Conservation (phyloP, 2,888 invertebrate species). For the Drosophila leonis region DNA sequence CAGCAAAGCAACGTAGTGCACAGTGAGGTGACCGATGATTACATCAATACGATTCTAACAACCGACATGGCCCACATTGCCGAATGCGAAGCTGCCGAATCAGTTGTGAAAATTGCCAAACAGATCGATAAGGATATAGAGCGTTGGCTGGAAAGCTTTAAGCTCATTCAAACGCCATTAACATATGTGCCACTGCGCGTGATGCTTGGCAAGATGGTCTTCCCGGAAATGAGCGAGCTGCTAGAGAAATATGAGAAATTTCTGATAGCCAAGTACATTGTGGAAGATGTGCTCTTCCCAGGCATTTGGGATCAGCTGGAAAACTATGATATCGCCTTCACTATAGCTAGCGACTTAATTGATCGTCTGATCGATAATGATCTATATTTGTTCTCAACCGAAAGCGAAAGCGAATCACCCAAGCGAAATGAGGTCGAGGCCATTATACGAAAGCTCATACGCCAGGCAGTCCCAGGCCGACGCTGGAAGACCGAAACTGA, state of each 20-base stretch:
- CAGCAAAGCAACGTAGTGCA: conserved; percentile 86
- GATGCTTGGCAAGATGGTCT: conserved; percentile 61
- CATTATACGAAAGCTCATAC: conserved; percentile 77
- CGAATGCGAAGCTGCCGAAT: conserved; percentile 86
- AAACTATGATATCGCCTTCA: conserved; percentile 63
- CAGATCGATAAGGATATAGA: conserved; percentile 87
- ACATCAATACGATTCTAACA: conserved; percentile 88
- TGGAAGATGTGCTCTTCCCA: conserved; percentile 85
- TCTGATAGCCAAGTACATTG: conserved; percentile 56
- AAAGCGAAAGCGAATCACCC: conserved; percentile 60
- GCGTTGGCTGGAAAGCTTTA: conserved; percentile 71
- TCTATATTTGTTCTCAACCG: conserved; percentile 66
- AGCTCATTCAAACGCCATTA: conserved; percentile 68
- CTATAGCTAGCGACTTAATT: conserved; percentile 62
- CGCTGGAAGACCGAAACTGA: conserved; percentile 77
- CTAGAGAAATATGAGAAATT: conserved; percentile 55
- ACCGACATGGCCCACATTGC: conserved; percentile 88
- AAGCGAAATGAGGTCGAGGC: conserved; percentile 65
- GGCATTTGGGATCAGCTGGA: conserved; percentile 85
- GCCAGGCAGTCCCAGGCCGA: conserved; percentile 73
- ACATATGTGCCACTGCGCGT: conserved; percentile 64
- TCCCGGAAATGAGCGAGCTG: conserved; percentile 57
- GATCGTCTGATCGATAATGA: conserved; percentile 80
- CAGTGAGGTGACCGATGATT: conserved; percentile 88
- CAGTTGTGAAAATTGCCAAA: conserved; percentile 87